Evolutionary conservation across 2,797 vertebrate genomes (phyloP), one percentile per base, ranked within the genome.

Genomic region (Sphenopsis melanotis): DNA sequence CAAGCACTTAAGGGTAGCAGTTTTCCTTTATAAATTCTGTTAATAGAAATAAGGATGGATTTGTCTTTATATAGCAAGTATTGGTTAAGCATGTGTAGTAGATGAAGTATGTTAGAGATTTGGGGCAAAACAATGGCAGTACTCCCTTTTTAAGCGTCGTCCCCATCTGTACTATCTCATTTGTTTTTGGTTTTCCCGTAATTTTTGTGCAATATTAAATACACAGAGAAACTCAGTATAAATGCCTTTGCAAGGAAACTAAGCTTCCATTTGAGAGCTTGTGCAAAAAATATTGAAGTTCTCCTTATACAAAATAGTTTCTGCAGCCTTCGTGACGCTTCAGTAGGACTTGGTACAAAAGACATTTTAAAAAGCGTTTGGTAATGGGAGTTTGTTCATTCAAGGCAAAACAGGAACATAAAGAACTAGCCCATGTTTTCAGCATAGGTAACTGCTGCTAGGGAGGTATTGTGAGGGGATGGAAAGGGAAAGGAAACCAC

Each of bases 51-150:
- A 82, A 49, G 4, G 27, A 53, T 76, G 9, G 37, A 17, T 53
- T 70, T 49, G 12, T 10, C 21, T n/a, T 64, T 36, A 18, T 15
- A 17, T 8, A 41, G n/a, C 30, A 66, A 50, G 3, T 61, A 15
- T 20, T 10, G 3, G 18, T 56, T 65, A 64, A 46, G 11, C 6
- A 2, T 32, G 8, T 18, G 2, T 64, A 26, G 34, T 46, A 57
- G 15, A 37, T 64, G 34, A 56, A 34, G 14, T 21, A 9, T 17
- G 8, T 61, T 41, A 36, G 26, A 59, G 39, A 29, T 70, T 44
- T 57, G 10, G 0, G 1, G 3, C 0, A 0, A 68, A 85, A 34
- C 39, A 16, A 6, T 60, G 27, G 11, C 6, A 60, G 2, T 61
- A 27, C 15, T 82, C 85, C 16, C 36, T 6, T 12, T 75, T n/a